Base-by-base conservation (phyloP, 2,888 invertebrate species). In the Pseudoips prasinana region DNA sequence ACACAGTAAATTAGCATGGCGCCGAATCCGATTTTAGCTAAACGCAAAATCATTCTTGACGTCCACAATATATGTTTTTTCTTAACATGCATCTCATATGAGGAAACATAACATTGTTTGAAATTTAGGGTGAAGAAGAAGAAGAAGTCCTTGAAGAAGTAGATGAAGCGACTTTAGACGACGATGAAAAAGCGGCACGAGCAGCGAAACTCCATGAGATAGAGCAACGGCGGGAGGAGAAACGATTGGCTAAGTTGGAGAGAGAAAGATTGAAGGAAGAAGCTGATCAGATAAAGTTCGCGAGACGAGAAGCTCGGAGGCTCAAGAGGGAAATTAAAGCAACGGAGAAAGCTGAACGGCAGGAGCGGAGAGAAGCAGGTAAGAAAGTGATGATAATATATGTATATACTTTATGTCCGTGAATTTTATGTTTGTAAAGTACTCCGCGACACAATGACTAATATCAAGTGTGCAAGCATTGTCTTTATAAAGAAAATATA, bases 101-200 rank as follows among this genome's bases (percentile, higher is more conserved):
- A n/a, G n/a, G n/a, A n/a, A n/a, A n/a, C n/a, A n/a, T n/a, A n/a
- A n/a, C n/a, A n/a, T n/a, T n/a, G n/a, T n/a, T n/a, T n/a, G n/a
- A n/a, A 14, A 8, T 45, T 9, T 22, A 83, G 80, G 69, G 66
- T 8, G 70, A 73, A 24, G 65, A 62, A 8, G 75, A 76, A 34
- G 76, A 75, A 32, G 78, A 79, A 44, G 68, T 60, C 14, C 52
- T 81, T 18, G 90, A 89, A 55, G 83, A 83, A 62, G 78, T 85
- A 1, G 83, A 82, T 31, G 82, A 89, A 58, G 50, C 65, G 0
- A 78, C 80, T 7, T 54, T 83, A 28, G 87, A 87, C 29, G 84
- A 87, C 1, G 86, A 81, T 1, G 87, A 86, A 44, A 83, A 71
- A 50, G 70, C 65, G 1, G 78, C 67, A 1, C 74, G 82, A 1